phyloP scores from a whole-genome alignment of 2,888 invertebrate species.

The Apamea crenata region DNA sequence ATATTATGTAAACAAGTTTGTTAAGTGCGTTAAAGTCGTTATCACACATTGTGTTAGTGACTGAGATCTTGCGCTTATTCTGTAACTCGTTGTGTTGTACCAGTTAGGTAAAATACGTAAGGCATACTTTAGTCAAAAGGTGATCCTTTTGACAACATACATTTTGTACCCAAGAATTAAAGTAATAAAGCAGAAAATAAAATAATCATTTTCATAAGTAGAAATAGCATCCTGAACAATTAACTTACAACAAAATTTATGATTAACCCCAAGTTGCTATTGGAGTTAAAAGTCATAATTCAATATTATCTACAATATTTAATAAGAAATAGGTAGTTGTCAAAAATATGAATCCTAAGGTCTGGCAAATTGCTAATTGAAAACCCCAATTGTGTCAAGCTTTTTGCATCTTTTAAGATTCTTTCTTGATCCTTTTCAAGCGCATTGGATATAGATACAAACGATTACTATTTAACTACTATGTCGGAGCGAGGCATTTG shows the following conservation, averaged over 20 bases:
- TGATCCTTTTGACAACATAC: slow-evolving; percentile 3
- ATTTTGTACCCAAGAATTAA: slow-evolving; percentile 41
- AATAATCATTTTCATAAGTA: slow-evolving; percentile 16
- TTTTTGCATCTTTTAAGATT: neutral
- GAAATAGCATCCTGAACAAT: slow-evolving; percentile 4
- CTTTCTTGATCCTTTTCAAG: slow-evolving; percentile 1
- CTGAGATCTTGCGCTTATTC: slow-evolving; percentile 8
- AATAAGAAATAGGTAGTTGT: neutral
- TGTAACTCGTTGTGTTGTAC: slow-evolving; percentile 1
- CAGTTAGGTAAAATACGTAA: slow-evolving; percentile 20
- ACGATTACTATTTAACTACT: neutral
- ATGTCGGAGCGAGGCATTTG: neutral
- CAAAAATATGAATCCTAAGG: neutral
- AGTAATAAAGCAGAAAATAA: slow-evolving; percentile 31
- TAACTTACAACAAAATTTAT: neutral
- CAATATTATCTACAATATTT: slow-evolving; percentile 5
- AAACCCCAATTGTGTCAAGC: neutral
- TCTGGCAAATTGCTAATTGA: neutral
- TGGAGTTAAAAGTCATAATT: neutral
- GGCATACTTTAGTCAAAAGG: neutral
- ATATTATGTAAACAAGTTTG: neutral
- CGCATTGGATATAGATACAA: neutral
- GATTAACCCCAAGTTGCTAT: neutral
- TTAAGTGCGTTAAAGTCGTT: neutral
- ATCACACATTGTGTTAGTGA: neutral